Evolutionary conservation across 2,113 vertebrate species (phyloP).

Genomic region (Willisornis vidua): DNA sequence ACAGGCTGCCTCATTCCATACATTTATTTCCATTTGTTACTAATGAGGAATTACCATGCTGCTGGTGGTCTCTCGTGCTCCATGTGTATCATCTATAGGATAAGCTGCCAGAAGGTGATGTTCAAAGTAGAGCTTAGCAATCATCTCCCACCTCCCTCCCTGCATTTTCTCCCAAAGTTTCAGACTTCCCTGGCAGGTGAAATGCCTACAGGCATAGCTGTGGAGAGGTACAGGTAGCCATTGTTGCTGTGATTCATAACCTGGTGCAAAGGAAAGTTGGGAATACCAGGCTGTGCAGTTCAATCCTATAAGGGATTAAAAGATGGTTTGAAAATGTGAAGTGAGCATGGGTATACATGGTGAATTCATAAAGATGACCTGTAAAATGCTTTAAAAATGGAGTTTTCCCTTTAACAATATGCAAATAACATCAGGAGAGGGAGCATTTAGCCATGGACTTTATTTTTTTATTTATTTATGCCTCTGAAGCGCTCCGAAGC

Average conservation of each 20-base stretch:
- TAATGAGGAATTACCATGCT: not conserved
- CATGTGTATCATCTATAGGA: fast-evolving
- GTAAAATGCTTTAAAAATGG: not conserved
- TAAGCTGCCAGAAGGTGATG: not conserved
- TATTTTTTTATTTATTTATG: not conserved
- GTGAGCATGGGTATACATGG: not conserved
- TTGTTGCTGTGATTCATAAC: not conserved
- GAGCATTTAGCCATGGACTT: not conserved
- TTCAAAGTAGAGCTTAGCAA: not conserved
- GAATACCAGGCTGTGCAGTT: not conserved
- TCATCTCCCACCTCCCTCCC: not conserved
- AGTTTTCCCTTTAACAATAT: not conserved
- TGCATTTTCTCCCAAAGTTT: not conserved
- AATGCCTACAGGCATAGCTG: not conserved
- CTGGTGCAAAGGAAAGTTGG: not conserved
- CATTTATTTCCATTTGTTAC: not conserved
- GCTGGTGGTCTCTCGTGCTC: not conserved
- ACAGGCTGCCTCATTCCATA: not conserved
- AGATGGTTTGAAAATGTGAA: not conserved
- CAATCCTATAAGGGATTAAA: not conserved
- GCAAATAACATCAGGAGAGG: not conserved
- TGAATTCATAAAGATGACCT: not conserved
- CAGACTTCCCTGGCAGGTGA: not conserved
- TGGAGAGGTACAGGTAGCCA: not conserved
- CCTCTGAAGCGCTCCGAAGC: not conserved